Base-by-base conservation (phyloP, 2,888 invertebrate genomes). In the Drosophila multiciliata region DNA sequence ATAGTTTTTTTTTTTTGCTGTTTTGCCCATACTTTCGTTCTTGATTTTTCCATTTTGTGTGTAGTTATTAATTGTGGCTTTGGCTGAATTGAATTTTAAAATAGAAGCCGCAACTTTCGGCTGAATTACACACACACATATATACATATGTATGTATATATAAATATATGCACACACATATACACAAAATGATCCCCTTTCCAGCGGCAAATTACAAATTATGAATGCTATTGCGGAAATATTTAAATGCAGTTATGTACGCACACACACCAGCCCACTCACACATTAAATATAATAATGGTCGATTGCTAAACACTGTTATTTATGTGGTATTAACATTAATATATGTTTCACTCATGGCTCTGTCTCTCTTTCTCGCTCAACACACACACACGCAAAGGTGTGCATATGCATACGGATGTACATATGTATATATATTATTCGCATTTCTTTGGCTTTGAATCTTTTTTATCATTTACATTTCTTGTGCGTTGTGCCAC, bases 401-500 rank as follows among this genome's bases (percentile, higher is more conserved):
- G 45, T 45, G 53, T 20, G 50, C 68, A 70, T 68, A 68, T 77
- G 80, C 69, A 68, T 72, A 66, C 67, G 67, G 59, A 76, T 77
- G 73, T 68, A 55, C 62, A 63, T 69, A 67, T 67, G 49, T 42
- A 64, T 70, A 58, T 63, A 67, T 71, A 75, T 65, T 83, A 76
- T 83, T 80, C 80, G 82, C 82, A 82, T 82, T 82, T 82, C 83
- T 82, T 83, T 81, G 78, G 78, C 78, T 78, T 80, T 80, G 73
- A 78, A 68, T 82, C 66, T 67, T 71, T 67, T 80, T 81, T 72
- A 80, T 75, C 71, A 81, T 82, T 81, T 82, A 81, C 82, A 80
- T 82, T 82, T 80, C 48, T 71, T 53, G 53, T 64, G 72, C 66
- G 63, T 49, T 82, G 80, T 80, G 80, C 77, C 75, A 82, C 81